These are phyloP conservation scores for Heliconius ethilla DNA, from an alignment of 2,888 invertebrate genomes.

Conservation along the genomic window DNA sequence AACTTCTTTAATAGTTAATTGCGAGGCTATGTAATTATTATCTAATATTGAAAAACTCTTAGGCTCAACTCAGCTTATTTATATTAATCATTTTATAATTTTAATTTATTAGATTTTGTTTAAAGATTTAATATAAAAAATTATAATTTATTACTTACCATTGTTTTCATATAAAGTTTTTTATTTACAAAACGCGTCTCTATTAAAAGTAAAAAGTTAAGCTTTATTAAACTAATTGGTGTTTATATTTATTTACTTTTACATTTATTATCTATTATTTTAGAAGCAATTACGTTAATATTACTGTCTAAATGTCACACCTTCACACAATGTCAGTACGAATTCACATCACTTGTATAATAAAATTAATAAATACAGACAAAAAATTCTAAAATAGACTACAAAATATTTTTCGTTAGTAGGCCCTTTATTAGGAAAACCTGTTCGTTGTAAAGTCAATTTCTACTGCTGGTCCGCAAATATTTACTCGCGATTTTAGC, in stretches of 20 bases:
- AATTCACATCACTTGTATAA: constrained; percentile 40
- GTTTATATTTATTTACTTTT: constrained; percentile 21
- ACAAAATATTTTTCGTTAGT: constrained; percentile 45
- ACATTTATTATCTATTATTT: constrained; percentile 23
- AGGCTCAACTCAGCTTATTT: background rate
- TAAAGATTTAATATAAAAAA: background rate
- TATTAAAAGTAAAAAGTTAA: constrained; percentile 2
- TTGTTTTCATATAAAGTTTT: background rate
- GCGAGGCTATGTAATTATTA: background rate
- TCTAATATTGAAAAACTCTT: background rate
- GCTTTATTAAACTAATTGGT: constrained; percentile 26
- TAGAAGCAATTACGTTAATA: constrained; percentile 37
- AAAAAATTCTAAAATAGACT: constrained; percentile 39
- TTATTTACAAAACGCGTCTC: background rate
- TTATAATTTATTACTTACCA: constrained; percentile 12
- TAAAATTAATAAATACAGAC: constrained; percentile 42
- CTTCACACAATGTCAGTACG: constrained; percentile 40
- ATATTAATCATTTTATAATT: background rate
- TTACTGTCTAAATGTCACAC: constrained; percentile 44
- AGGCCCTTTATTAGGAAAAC: constrained; percentile 31
- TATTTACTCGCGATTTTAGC: constrained; percentile 57
- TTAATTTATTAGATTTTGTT: background rate
- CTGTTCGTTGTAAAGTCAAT: constrained; percentile 69
- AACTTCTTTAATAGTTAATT: background rate
- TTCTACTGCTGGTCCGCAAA: constrained; percentile 51